Evolutionary conservation across 2,797 vertebrate genomes (phyloP), one percentile per base, ranked within the genome.

Genomic region (Microchirus variegatus): DNA sequence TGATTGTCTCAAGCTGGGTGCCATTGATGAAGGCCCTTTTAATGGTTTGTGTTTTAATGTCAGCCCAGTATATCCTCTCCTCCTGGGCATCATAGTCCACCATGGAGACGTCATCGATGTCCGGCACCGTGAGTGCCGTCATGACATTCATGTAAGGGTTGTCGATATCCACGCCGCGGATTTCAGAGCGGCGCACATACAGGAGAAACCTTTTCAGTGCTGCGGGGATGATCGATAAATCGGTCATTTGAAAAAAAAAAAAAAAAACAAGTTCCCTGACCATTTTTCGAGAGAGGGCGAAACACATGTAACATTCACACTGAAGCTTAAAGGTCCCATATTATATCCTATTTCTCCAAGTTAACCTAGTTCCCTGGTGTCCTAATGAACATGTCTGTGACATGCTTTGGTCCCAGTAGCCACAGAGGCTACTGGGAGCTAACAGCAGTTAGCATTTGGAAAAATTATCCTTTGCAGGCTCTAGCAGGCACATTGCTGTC

Each of bases 61-160:
- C 98, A 3, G 96, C 95, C 98, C 98, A 99, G 79, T 99, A 99
- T 57, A 99, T 93, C 68, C 96, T 94, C 65, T 99, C 96, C 64
- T 99, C 96, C 58, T 86, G 78, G 2, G 95, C 94, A 67, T 99
- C 96, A 1, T 97, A 99, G 86, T 99, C 98, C 85, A 99, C 95
- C 31, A 97, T 95, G 0, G 96, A 96, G 60, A 99, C 98, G 67
- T 99, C 96, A 74, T 99, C 97, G 9, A 98, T 98, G 83, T 99
- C 96, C 6, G 98, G 97, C 50, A 97, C 95, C 0, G 97, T 99
- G 53, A 99, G 95, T 1, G 98, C 96, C 3, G 96, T 99, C 92
- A 99, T 99, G 82, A 97, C 96, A 73, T 99, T 99, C 92, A 98
- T 95, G 70, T 99, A 99, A 0, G 98, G 98, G 83, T 97, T 95